A percentile compares a stretch with the other conserved stretches of the same genome.
Evolutionary conservation across 1,140 invertebrate species (phyloP).

Genomic region (Drosophila littoralis): DNA sequence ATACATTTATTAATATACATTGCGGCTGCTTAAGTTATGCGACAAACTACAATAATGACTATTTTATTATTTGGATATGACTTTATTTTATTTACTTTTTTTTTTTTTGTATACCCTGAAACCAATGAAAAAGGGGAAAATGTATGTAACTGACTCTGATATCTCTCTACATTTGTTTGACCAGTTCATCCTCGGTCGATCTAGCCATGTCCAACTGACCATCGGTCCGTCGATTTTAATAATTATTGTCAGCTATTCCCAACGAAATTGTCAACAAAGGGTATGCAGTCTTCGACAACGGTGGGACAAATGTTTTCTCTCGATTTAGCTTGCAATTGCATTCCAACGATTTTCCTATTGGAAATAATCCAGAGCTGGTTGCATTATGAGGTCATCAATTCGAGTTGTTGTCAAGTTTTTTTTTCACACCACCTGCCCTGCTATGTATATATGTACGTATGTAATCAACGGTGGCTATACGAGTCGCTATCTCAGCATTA

Average conservation of each 20-base stretch:
- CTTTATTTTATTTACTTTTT: neutral
- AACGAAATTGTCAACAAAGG: neutral
- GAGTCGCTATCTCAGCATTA: slow-evolving; percentile 17
- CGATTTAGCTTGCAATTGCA: slow-evolving; percentile 6
- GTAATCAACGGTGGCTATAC: slow-evolving; percentile 7
- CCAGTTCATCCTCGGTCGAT: too few species aligned
- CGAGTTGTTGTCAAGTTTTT: neutral
- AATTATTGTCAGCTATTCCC: too few species aligned
- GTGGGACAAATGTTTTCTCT: neutral
- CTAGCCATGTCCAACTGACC: too few species aligned
- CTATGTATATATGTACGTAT: neutral
- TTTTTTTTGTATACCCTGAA: too few species aligned
- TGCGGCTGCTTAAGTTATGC: slow-evolving; percentile 23
- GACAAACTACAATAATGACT: neutral
- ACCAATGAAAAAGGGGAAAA: too few species aligned
- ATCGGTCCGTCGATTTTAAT: too few species aligned
- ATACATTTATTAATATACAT: slow-evolving; percentile 39
- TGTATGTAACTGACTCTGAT: too few species aligned
- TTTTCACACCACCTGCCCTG: slow-evolving; percentile 11
- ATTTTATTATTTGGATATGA: slow-evolving; percentile 11
- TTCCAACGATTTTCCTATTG: neutral
- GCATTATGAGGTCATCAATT: slow-evolving; percentile 18
- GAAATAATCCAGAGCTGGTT: neutral
- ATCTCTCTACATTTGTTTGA: too few species aligned
- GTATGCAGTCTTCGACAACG: neutral